Evolutionary conservation across 2,888 invertebrate species (phyloP), one percentile per base, ranked within the genome.

Genomic region (Celastrina argiolus): DNA sequence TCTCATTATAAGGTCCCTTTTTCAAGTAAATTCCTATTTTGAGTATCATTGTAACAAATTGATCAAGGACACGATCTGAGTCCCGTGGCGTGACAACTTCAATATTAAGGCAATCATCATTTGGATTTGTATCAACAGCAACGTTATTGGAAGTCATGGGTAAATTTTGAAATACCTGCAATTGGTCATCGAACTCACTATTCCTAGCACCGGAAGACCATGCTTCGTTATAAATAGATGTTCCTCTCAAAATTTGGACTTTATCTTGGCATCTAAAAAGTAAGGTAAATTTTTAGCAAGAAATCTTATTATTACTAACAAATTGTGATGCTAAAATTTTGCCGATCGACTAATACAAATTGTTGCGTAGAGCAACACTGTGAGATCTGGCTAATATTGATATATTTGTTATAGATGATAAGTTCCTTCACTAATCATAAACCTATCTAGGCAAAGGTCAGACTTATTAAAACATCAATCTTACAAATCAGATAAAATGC

Each of bases 61-160:
- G 91, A 75, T 91, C 91, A 64, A 87, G 71, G 72, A 91, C 85
- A 1, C 91, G 83, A 73, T 91, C 91, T 18, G 81, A 76, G 69
- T 84, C 84, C 5, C 88, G 83, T 41, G 89, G 88, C 66, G 86
- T 74, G 3, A 75, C 74, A 42, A 87, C 75, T 75, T 90, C 88
- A 70, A 74, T 83, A 0, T 81, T 82, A 67, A 81, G 78, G 81
- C 83, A 85, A 70, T 90, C 88, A 70, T 90, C 90, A 65, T 77
- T 82, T 28, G 79, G 75, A 36, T 81, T 81, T 66, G 78, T 72
- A 65, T 87, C 85, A 6, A 79, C 78, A 7, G 79, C 78, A 56
- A 74, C 72, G 67, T 72, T 75, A 68, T 79, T 77, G 63, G 81
- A 79, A 68, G 73, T 76, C 22, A 71, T 71, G 31, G 79, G 72